phyloP scores from a whole-genome alignment of 2,888 invertebrate species.

The Acanthococcus lagerstroemiae region DNA sequence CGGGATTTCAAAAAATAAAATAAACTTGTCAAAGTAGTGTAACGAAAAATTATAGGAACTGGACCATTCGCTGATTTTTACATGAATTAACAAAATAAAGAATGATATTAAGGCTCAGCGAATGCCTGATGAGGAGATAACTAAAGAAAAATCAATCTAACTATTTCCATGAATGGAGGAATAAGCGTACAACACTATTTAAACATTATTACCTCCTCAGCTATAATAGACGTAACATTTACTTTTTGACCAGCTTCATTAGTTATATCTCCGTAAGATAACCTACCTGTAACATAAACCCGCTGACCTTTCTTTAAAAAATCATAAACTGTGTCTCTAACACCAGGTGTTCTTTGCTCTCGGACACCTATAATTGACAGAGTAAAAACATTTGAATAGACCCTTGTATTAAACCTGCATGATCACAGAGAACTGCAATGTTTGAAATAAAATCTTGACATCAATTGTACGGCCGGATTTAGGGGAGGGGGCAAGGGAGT shows the following conservation, averaged over 20 bases:
- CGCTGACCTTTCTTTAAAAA: slow-evolving; percentile 78
- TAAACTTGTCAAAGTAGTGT: no score
- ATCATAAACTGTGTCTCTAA: slow-evolving; percentile 67
- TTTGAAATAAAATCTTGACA: not conserved
- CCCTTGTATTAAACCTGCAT: not conserved
- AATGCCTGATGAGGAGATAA: no score
- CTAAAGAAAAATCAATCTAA: no score
- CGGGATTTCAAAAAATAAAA: no score
- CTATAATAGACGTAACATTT: slow-evolving; percentile 65
- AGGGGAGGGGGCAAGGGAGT: no score
- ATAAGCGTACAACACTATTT: no score
- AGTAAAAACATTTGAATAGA: not conserved
- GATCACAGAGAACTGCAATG: not conserved
- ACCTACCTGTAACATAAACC: slow-evolving; percentile 67
- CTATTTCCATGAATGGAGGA: no score
- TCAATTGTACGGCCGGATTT: no score
- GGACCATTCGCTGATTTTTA: no score
- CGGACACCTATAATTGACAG: slow-evolving; percentile 54
- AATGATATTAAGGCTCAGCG: no score
- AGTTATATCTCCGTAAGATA: slow-evolving; percentile 75
- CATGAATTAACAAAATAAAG: no score
- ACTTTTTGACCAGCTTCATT: slow-evolving; percentile 62
- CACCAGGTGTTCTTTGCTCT: slow-evolving; percentile 71
- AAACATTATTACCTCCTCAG: slow-evolving; percentile 79
- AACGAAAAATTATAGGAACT: no score